phyloP scores from a whole-genome alignment of 1,140 invertebrate genomes.

The Caenorhabditis inopinata region DNA sequence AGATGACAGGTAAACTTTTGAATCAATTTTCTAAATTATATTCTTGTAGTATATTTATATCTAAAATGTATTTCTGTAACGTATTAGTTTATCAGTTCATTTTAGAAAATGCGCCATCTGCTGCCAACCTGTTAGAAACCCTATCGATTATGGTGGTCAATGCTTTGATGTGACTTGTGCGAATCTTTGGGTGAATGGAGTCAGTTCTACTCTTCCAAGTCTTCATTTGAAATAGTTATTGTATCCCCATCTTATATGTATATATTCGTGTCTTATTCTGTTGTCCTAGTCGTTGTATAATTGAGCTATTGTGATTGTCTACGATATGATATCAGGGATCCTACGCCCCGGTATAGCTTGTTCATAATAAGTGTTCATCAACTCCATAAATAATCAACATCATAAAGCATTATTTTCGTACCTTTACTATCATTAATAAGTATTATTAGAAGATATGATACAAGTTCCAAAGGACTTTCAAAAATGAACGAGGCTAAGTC shows the following conservation, averaged over 20 bases:
- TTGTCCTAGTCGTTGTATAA: neutral
- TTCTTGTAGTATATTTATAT: too few relatives aligned
- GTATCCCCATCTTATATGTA: neutral
- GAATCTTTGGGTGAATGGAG: constrained; percentile 53
- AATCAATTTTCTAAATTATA: too few relatives aligned
- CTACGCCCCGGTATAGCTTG: too few relatives aligned
- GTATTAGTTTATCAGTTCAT: too few relatives aligned
- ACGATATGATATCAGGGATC: neutral
- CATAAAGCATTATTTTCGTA: too few relatives aligned
- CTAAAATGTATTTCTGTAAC: too few relatives aligned
- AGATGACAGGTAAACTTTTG: neutral
- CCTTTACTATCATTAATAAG: too few relatives aligned
- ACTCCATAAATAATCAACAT: too few relatives aligned
- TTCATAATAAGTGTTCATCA: too few relatives aligned
- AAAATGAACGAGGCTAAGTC: neutral
- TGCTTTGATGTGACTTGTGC: constrained; percentile 50
- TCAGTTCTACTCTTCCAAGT: constrained; percentile 46
- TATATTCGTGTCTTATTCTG: neutral
- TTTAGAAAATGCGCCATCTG: constrained; percentile 26
- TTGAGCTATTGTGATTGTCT: neutral
- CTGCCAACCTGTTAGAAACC: neutral
- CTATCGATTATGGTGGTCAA: constrained; percentile 43
- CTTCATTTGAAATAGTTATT: constrained; percentile 9
- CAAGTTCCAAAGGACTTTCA: too few relatives aligned
- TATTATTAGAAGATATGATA: too few relatives aligned